Percentiles rank a stretch among this genome's conserved stretches.
Conservation (phyloP, 2,113 vertebrate genomes). For the Axis porcinus region DNA sequence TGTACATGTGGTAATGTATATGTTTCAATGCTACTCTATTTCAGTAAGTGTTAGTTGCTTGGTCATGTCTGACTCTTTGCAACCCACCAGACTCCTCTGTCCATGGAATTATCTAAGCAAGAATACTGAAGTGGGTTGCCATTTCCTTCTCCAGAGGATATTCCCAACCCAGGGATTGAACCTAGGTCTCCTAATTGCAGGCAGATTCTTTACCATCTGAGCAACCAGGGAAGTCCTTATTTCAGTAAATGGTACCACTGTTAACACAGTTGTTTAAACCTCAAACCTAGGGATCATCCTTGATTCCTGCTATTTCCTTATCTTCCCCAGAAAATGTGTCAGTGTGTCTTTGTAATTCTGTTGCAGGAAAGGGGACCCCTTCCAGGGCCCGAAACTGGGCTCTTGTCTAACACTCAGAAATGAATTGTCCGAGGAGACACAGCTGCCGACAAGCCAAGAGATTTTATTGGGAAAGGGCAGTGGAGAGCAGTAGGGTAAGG, state of each 20-base stretch:
- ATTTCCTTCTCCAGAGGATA: background rate
- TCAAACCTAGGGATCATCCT: background rate
- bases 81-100: background rate
- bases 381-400: no score
- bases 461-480: no score
- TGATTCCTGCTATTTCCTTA: background rate
- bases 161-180: background rate
- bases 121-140: background rate
- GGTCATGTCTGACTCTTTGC: background rate
- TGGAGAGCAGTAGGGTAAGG: no score
- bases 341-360: background rate
- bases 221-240: background rate
- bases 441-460: no score
- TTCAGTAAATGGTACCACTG: background rate
- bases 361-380: no score
- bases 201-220: background rate
- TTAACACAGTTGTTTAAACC: background rate
- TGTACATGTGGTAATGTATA: background rate
- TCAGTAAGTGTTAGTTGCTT: background rate
- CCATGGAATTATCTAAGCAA: background rate
- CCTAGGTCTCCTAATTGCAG: background rate
- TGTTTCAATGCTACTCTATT: background rate
- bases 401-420: no score
- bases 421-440: no score
- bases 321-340: background rate